Evolutionary conservation across 2,888 invertebrate species (phyloP), one percentile per base, ranked within the genome.

Genomic region (Adelognathus sp.): DNA sequence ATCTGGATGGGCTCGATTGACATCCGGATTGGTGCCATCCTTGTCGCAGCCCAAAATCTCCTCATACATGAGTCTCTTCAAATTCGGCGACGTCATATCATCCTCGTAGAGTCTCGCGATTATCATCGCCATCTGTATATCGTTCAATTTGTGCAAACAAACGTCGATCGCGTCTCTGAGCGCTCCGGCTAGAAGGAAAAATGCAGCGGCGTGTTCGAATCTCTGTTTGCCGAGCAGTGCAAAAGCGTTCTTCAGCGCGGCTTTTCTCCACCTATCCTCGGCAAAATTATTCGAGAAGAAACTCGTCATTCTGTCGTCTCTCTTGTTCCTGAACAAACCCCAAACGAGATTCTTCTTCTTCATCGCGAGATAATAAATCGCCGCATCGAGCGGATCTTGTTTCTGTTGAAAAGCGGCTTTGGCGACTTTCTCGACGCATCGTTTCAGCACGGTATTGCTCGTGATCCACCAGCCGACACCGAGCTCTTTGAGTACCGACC

Each of bases 121-220:
- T 0, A 99, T 95, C 93, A 99, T 95, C 0, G 99, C 99, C 79
- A 99, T 91, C 91, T 99, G 99, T 69, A 99, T 93, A 92, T 99
- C 99, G 86, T 98, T 96, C 69, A 99, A 92, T 89, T 99, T 98
- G 82, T 97, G 96, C 60, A 98, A 92, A 81, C 98, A 95, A 24
- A 98, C 97, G 93, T 99, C 98, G 69, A 99, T 94, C 3, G 99
- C 99, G 92, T 99, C 99, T 86, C 97, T 96, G 31, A 99, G 92
- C 33, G 98, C 96, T 21, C 98, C 98, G 21, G 98, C 99, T 3
- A 99, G 93, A 67, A 99, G 93, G 92, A 99, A 99, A 93, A 99
- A 99, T 0, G 99, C 99, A 0, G 99, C 99, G 0, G 99, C 99
- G 89, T 99, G 99, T 79, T 98, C 97, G 90, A 99, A 99, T 61